Evolutionary conservation across 2,888 invertebrate genomes (phyloP).

Genomic region (Crepidodera aurea): DNA sequence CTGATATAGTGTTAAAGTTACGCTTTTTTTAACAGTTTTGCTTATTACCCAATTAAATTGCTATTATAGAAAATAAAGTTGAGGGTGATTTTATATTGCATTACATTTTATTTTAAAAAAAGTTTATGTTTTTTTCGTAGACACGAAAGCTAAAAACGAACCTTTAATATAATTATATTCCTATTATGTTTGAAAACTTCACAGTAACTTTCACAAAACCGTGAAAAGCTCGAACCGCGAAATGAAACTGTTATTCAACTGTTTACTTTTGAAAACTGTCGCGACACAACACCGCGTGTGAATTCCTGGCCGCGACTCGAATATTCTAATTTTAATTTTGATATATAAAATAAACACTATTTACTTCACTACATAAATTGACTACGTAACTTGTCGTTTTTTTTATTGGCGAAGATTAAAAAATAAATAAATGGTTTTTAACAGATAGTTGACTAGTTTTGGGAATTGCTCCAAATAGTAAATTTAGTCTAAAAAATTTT

Average conservation of each 20-base stretch:
- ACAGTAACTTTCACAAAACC: slow-evolving; percentile 1
- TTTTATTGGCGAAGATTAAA: neutral
- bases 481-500: too few species aligned
- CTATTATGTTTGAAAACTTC: too few species aligned
- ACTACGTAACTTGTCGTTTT: neutral
- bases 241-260: slow-evolving; percentile 18
- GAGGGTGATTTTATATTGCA: too few species aligned
- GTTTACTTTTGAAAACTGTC: slow-evolving; percentile 16
- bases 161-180: too few species aligned
- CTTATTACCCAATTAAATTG: too few species aligned
- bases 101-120: too few species aligned
- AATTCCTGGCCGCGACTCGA: slow-evolving; percentile 14
- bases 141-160: too few species aligned
- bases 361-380: slow-evolving; percentile 3
- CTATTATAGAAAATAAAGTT: too few species aligned
- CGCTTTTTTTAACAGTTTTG: too few species aligned
- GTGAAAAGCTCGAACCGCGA: neutral
- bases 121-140: too few species aligned
- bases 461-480: neutral
- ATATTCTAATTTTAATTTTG: slow-evolving; percentile 26
- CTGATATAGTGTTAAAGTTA: too few species aligned
- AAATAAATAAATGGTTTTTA: neutral
- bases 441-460: neutral
- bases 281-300: slow-evolving; percentile 22
- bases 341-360: slow-evolving; percentile 3